Conservation (phyloP, 2,797 vertebrate species). For the Bovichtus diacanthus region DNA sequence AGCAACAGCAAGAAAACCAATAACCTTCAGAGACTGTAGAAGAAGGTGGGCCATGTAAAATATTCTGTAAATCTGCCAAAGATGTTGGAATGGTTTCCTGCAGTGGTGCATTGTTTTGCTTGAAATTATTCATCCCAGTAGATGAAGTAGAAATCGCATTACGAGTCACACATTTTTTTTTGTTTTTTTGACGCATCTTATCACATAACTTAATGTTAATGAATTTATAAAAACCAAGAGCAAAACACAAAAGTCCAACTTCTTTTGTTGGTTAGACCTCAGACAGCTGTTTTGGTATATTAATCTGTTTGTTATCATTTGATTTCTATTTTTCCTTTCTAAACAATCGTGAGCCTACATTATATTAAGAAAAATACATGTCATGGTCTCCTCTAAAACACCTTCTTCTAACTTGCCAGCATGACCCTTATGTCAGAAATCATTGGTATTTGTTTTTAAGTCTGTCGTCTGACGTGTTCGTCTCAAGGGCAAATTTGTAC, state of each 20-base stretch:
- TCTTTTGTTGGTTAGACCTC: constrained; percentile 27
- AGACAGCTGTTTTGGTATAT: constrained; percentile 10
- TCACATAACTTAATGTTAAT: constrained; percentile 22
- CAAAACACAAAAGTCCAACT: constrained; percentile 7
- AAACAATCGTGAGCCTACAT: not conserved
- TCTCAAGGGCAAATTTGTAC: constrained; percentile 67
- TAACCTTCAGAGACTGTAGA: constrained; percentile 20
- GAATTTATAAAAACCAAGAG: constrained; percentile 30
- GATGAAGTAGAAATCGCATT: constrained; percentile 24
- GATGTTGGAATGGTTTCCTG: constrained; percentile 14
- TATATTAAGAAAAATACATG: constrained; percentile 11
- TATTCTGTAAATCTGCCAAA: constrained; percentile 39
- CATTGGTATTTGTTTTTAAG: constrained; percentile 49
- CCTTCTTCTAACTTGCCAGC: constrained; percentile 11
- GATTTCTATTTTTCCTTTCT: not conserved
- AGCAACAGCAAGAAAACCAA: not conserved
- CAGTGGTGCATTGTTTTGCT: constrained; percentile 25
- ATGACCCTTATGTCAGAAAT: constrained; percentile 38
- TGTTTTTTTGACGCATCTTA: too few relatives aligned
- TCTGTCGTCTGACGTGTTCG: constrained; percentile 44
- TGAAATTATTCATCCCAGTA: constrained; percentile 13
- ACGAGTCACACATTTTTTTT: constrained; percentile 12
- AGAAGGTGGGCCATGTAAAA: constrained; percentile 29
- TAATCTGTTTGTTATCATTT: constrained; percentile 17
- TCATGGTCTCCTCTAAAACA: constrained; percentile 12